Conservation (phyloP, 2,797 vertebrate genomes). For the Cottoperca gobio region DNA sequence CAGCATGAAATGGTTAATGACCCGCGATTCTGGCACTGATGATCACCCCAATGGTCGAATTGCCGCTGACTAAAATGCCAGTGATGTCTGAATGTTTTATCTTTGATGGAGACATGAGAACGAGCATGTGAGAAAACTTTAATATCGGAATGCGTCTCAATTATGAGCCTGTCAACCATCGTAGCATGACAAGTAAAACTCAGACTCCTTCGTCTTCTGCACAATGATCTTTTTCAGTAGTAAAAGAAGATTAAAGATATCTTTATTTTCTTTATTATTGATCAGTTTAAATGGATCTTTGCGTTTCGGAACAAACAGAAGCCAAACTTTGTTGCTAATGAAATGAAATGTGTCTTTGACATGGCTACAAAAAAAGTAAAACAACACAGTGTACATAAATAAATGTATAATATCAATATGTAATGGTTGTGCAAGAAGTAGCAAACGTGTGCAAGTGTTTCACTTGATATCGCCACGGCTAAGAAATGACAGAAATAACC, state of each 20-base stretch:
- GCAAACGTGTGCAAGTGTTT: not conserved
- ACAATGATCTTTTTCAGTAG: not conserved
- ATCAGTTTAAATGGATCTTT: not conserved
- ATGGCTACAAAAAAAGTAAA: not conserved
- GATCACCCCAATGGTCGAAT: conserved; percentile 37
- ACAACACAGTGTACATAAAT: not conserved
- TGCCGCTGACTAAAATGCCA: conserved; percentile 46
- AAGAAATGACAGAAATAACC: not conserved
- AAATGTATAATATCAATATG: not conserved
- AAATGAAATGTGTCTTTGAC: not conserved
- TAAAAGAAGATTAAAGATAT: not conserved
- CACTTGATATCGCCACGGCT: not conserved
- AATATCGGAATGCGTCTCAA: conserved; percentile 45
- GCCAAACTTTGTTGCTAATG: not conserved
- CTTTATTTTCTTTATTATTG: not conserved
- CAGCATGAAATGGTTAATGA: conserved; percentile 69
- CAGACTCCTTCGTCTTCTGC: conserved; percentile 9
- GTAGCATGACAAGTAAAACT: conserved; percentile 33
- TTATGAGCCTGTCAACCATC: conserved; percentile 36
- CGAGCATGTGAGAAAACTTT: conserved; percentile 6
- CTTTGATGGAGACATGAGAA: conserved; percentile 27
- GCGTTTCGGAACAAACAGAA: conserved; percentile 11
- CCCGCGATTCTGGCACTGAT: conserved; percentile 29
- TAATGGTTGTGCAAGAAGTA: not conserved
- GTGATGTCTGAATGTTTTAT: conserved; percentile 49